These are phyloP conservation scores for Zhuqinia jingwanae DNA, from an alignment of 2,888 invertebrate genomes.

Conservation along the genomic window DNA sequence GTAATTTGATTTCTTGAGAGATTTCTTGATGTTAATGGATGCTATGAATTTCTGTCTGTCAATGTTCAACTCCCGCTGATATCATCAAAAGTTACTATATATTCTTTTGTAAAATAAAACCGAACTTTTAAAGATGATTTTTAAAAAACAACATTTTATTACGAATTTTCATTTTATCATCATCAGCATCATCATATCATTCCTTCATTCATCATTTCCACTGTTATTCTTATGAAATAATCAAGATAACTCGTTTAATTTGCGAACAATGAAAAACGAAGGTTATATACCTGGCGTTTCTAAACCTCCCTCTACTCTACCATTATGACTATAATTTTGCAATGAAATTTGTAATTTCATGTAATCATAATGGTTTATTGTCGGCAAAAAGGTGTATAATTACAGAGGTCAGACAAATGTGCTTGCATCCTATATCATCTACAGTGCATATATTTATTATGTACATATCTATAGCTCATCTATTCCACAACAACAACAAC, in stretches of 20 bases:
- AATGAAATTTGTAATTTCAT: conserved; percentile 40
- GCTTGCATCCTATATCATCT: conserved; percentile 18
- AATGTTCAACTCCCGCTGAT: not conserved
- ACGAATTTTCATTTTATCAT: not conserved
- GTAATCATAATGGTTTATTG: conserved; percentile 38
- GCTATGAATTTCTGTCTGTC: not conserved
- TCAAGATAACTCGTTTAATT: conserved; percentile 35
- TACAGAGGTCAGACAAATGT: conserved; percentile 27
- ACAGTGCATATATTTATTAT: too few species aligned
- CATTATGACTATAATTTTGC: conserved; percentile 27
- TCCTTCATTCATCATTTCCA: too few species aligned
- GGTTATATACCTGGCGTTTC: not conserved
- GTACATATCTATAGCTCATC: too few species aligned
- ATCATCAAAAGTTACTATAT: not conserved
- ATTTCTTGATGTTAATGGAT: not conserved
- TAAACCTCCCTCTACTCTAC: not conserved
- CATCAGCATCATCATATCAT: not conserved
- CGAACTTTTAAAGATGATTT: not conserved
- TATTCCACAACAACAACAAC: too few species aligned
- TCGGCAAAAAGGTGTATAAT: conserved; percentile 44
- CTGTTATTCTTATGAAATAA: too few species aligned
- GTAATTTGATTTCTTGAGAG: not conserved
- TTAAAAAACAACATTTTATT: not conserved
- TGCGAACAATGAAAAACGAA: not conserved
- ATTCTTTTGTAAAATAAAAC: not conserved